Evolutionary conservation across 2,888 invertebrate species (phyloP), one percentile per base, ranked within the genome.

Genomic region (Chloroclysta siterata): DNA sequence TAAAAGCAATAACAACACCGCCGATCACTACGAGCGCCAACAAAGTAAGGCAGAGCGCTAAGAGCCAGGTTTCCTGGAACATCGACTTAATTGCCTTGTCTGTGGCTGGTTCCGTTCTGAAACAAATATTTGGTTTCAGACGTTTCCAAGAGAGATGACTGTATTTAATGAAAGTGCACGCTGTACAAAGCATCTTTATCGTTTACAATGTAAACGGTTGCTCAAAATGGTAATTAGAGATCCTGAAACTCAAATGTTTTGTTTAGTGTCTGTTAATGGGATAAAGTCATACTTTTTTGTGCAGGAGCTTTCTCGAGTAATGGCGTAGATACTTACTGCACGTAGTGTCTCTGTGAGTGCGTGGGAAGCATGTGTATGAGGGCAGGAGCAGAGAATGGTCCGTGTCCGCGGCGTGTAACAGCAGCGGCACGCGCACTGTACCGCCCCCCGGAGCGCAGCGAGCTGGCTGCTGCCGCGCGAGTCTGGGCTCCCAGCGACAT

Each of bases 391-490:
- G 97, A 98, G 80, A 96, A 98, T 0, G 98, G 98, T 10, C 99
- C 99, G 60, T 96, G 94, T 1, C 99, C 99, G 4, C 95, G 95
- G 65, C 95, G 94, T 0, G 98, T 99, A 74, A 97, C 95, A 0
- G 98, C 98, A 7, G 98, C 97, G 10, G 99, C 96, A 63, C 97
- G 95, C 0, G 98, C 97, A 70, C 96, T 97, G 87, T 99, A 99
- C 4, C 96, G 94, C 5, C 97, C 96, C 56, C 97, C 97, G 4
- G 96, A 94, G 8, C 97, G 96, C 59, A 99, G 93, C 79, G 98
- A 98, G 82, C 97, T 97, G 15, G 99, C 95, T 56, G 97, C 95
- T 10, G 98, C 97, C 3, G 97, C 97, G 15, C 97, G 96, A 0
- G 98, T 97, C 10, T 97, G 96, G 4, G 98, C 96, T 73, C 98